These are phyloP conservation scores for Gerris lacustris DNA, from an alignment of 2,888 invertebrate species.

Conservation along the genomic window DNA sequence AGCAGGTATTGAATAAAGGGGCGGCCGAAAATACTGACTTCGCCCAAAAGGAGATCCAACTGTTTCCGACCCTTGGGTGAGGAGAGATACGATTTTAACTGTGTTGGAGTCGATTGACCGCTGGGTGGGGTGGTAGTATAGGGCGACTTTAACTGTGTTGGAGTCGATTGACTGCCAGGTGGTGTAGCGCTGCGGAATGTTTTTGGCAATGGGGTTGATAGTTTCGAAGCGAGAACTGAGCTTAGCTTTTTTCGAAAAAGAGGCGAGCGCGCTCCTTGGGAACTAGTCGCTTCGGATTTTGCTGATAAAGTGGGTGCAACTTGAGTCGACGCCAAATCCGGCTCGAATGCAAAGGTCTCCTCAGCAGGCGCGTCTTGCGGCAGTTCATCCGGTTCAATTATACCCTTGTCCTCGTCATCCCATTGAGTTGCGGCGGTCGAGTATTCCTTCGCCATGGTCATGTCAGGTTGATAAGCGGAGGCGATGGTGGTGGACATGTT, in stretches of 20 bases:
- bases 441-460: neutral
- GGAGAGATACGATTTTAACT: too few relatives aligned
- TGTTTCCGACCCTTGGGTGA: neutral
- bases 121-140: too few relatives aligned
- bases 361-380: neutral
- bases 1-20: slow-evolving; percentile 2
- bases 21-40: neutral
- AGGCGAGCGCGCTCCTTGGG: too few relatives aligned
- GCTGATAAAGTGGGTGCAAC: neutral
- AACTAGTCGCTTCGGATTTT: neutral
- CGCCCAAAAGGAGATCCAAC: neutral
- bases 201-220: too few relatives aligned
- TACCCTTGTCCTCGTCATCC: neutral
- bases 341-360: neutral
- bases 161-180: too few relatives aligned
- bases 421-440: neutral
- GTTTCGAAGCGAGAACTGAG: too few relatives aligned
- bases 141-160: too few relatives aligned
- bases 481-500: neutral
- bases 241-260: too few relatives aligned
- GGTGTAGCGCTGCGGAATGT: too few relatives aligned
- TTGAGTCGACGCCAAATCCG: neutral
- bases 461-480: neutral
- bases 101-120: too few relatives aligned
- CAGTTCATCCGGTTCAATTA: neutral